Base-by-base conservation (phyloP, 2,888 invertebrate species). In the Dichetophora obliterata region DNA sequence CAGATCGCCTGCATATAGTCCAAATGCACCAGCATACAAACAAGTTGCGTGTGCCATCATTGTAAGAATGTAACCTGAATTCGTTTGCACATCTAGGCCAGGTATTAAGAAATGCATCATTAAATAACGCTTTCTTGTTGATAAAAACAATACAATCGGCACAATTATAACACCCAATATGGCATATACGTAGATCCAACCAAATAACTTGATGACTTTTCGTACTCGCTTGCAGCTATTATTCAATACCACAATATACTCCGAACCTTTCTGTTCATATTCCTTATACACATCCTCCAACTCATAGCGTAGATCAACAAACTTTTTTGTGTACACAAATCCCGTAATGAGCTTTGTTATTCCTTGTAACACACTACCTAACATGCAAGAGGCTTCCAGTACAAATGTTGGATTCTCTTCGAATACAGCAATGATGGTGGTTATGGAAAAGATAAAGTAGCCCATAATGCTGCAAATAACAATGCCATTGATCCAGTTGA, bases 341-440 rank as follows among this genome's bases (percentile, higher is more conserved):
- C 57, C 82, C n/a, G 79, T 54, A 14, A 72, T 48, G 0, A 84
- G 9, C 57, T 84, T 84, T 19, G 78, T 78, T 0, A 66, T 8
- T 2, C 81, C 84, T n/a, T 84, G 84, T 0, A 82, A 0, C 0
- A 80, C 83, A 22, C 81, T 82, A 54, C 84, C 82, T 48, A 80
- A 34, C 81, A 82, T 84, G 31, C 80, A 80, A 0, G 70, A 72
- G 0, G 82, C 82, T 68, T 82, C 80, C 16, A 84, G 50, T 34
- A 80, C 5, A 11, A 80, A 80, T 52, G 78, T 81, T 81, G 80
- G 82, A 57, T 80, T 76, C 3, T 80, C 79, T 5, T 77, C 63
- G 59, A 77, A 77, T 11, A 80, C 72, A 9, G 69, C 54, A 0
- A 72, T 1, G 14, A 83, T 80, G 2, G 82, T 83, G 6, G 37